Conservation (phyloP, 1,140 invertebrate genomes). For the Panonychus citri region DNA sequence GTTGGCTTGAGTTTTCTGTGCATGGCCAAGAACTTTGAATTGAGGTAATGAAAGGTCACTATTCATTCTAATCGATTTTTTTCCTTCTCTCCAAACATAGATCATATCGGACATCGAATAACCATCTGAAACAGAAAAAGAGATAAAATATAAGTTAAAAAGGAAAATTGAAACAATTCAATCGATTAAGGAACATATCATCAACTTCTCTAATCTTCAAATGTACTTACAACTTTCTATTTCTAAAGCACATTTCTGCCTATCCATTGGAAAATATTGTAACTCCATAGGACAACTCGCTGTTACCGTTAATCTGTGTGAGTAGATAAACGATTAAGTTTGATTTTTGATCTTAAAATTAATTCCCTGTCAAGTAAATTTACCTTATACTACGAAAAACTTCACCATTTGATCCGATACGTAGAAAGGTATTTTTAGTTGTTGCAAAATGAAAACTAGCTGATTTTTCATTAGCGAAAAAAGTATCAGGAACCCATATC, state of each 20-base stretch:
- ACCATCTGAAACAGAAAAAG: slow-evolving; percentile 42
- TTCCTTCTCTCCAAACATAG: slow-evolving; percentile 28
- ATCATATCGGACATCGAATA: slow-evolving; percentile 90
- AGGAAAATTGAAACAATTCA: neutral
- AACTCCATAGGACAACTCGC: slow-evolving; percentile 21
- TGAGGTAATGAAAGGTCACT: slow-evolving; percentile 78
- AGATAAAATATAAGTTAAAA: neutral
- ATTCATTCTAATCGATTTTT: slow-evolving; percentile 69
- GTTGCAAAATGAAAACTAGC: slow-evolving; percentile 94
- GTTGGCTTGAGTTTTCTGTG: slow-evolving; percentile 49
- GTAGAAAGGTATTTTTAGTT: slow-evolving; percentile 87
- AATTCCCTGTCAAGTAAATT: no score
- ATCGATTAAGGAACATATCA: neutral
- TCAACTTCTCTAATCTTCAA: no score
- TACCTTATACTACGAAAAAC: slow-evolving; percentile 81
- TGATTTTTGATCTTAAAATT: neutral
- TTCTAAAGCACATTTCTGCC: slow-evolving; percentile 26
- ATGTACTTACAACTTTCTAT: slow-evolving; percentile 29
- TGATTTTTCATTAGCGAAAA: slow-evolving; percentile 81
- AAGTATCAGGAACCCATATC: slow-evolving; percentile 57
- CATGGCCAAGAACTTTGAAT: slow-evolving; percentile 41
- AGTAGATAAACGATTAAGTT: neutral
- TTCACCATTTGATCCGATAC: slow-evolving; percentile 76
- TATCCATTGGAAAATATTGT: slow-evolving; percentile 24
- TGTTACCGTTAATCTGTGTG: neutral